These are phyloP conservation scores for Lasioglossum morio DNA, from an alignment of 2,888 invertebrate species.

Conservation along the genomic window DNA sequence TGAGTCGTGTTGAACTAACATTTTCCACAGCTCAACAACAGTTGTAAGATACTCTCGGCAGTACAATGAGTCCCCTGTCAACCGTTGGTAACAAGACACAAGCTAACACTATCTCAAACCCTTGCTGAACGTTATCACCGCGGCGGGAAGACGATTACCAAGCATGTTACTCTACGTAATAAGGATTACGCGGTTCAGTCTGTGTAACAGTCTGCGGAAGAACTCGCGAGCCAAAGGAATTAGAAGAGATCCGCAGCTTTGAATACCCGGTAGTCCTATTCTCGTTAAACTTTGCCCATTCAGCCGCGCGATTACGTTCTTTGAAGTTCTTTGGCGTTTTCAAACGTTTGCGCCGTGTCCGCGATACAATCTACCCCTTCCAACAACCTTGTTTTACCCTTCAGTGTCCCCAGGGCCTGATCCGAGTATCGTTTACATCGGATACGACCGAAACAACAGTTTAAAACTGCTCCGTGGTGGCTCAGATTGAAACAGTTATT, in stretches of 20 bases:
- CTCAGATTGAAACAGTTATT: neutral
- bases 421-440: neutral
- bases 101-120: neutral
- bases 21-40: neutral
- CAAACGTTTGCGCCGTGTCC: conserved; percentile 1
- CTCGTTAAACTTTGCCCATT: neutral
- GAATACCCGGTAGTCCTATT: neutral
- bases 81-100: neutral
- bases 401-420: neutral
- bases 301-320: neutral
- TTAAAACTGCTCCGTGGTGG: neutral
- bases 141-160: neutral
- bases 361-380: conserved; percentile 33
- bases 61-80: neutral
- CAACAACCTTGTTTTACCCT: neutral
- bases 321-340: neutral
- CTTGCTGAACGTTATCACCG: neutral
- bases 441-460: neutral
- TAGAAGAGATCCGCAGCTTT: neutral
- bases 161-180: neutral
- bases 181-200: conserved; percentile 1
- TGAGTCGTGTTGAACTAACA: neutral
- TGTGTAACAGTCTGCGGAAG: neutral
- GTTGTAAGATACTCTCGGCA: neutral
- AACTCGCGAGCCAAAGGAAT: neutral